A percentile compares a stretch with the other conserved stretches of the same genome.
These are phyloP conservation scores for Acanthiza pusilla DNA, from an alignment of 2,797 vertebrate species.

Conservation along the genomic window DNA sequence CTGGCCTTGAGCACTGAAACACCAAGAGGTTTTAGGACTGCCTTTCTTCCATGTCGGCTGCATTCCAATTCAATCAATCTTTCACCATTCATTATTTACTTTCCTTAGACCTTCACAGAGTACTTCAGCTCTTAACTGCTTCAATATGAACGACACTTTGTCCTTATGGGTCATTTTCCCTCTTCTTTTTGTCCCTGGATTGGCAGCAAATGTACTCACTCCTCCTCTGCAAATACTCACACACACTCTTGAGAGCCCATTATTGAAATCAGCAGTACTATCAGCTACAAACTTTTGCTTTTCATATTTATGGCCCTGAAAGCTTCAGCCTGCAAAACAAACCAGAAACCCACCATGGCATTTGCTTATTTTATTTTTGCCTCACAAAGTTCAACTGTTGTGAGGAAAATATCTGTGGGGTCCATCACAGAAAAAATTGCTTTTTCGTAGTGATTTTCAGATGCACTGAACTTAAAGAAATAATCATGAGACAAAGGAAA, in stretches of 20 bases:
- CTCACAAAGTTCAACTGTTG: rapidly evolving
- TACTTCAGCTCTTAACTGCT: neutral
- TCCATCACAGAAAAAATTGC: neutral
- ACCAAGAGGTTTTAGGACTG: neutral
- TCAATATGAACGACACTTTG: neutral
- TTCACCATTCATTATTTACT: neutral
- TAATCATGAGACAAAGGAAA: neutral
- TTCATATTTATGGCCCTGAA: neutral
- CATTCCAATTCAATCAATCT: neutral
- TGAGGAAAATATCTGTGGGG: neutral
- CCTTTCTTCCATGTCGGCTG: neutral
- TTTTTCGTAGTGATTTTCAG: neutral
- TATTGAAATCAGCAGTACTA: neutral
- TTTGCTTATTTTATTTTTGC: neutral
- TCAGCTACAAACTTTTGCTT: neutral
- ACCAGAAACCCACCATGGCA: neutral
- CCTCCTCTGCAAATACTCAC: neutral
- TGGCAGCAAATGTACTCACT: neutral
- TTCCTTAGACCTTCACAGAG: neutral
- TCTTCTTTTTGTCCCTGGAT: neutral
- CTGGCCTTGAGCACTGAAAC: neutral
- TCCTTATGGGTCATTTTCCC: neutral
- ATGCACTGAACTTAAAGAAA: neutral
- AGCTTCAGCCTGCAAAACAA: neutral
- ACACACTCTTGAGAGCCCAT: neutral